Evolutionary conservation across 1,140 invertebrate genomes (phyloP), one percentile per base, ranked within the genome.

Genomic region (Anastrepha ludens): DNA sequence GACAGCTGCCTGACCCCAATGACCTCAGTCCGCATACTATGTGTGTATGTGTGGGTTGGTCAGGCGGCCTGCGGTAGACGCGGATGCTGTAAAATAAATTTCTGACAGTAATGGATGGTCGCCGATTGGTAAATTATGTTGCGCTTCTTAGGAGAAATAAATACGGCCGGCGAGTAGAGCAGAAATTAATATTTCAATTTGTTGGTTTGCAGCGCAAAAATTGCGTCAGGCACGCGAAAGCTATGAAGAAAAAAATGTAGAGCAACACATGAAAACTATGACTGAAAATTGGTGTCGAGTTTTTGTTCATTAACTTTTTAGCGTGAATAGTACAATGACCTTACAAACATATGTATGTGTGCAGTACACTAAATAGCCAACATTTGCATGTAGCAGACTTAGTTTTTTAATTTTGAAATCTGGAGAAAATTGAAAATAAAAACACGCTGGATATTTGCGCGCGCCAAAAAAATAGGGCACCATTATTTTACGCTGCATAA

Each of bases 401-500:
- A 8, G 15, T 29, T n/a, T 55, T 7, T 58, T 55, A 50, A 81
- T n/a, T 17, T 44, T 9, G 17, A 74, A 74, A 74, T 74, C 41
- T 74, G 70, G 41, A 74, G 47, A 74, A 74, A 67, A 67, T 29
- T 29, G 20, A 20, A 50, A 81, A 29, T 55, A 55, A 81, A 81
- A 81, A 58, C 0, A 9, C n/a, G 5, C 41, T 74, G 15, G 67
- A 74, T 58, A 81, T 81, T 81, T 81, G 50, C 41, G 74, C 74
- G 74, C 47, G 74, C 3, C n/a, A 44, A 81, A 55, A 58, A 81
- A 20, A 81, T 81, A 20, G 74, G 55, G 55, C 74, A 81, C 47
- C 74, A 81, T 81, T 55, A 81, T 81, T 55, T 81, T 81, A n/a
- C 47, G 74, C 74, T 81, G 8, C 74, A 55, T 81, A 81, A 81